phyloP scores from a whole-genome alignment of 2,797 vertebrate species.

The Podargus strigoides region DNA sequence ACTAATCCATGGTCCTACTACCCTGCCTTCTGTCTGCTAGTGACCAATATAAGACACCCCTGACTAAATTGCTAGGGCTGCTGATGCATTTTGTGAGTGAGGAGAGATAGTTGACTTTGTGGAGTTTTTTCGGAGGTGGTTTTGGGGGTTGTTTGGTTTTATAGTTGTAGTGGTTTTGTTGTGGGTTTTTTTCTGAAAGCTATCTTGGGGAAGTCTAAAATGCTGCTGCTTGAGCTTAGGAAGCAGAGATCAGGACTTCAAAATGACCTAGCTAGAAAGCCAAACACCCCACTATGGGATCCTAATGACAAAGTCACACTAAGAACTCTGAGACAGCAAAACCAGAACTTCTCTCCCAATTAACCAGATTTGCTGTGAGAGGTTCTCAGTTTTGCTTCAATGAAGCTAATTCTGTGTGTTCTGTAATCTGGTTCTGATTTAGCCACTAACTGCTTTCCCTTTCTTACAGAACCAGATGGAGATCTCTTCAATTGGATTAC shows the following conservation, averaged over 20 bases:
- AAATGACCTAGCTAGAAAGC: not conserved
- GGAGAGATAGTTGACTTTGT: not conserved
- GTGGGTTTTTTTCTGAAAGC: not conserved
- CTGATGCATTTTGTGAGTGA: not conserved
- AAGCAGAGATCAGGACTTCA: not conserved
- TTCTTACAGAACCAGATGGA: not conserved
- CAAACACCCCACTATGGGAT: not conserved
- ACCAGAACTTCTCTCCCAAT: not conserved
- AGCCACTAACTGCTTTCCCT: not conserved
- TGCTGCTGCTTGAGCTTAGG: not conserved
- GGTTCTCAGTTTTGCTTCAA: not conserved
- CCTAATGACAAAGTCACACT: not conserved
- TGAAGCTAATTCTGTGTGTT: not conserved
- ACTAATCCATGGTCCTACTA: not conserved
- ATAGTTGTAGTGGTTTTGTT: no score
- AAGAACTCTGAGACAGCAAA: not conserved
- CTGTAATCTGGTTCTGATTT: not conserved
- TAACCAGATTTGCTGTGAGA: not conserved
- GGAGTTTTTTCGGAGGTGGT: accelerated
- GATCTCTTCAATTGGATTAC: not conserved
- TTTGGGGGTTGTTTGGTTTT: not conserved
- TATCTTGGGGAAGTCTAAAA: not conserved
- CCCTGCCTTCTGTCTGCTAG: not conserved
- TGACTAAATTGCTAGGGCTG: not conserved
- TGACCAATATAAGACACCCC: not conserved